These are phyloP conservation scores for Perodicticus potto DNA, from an alignment of 2,797 vertebrate genomes.

Conservation along the genomic window DNA sequence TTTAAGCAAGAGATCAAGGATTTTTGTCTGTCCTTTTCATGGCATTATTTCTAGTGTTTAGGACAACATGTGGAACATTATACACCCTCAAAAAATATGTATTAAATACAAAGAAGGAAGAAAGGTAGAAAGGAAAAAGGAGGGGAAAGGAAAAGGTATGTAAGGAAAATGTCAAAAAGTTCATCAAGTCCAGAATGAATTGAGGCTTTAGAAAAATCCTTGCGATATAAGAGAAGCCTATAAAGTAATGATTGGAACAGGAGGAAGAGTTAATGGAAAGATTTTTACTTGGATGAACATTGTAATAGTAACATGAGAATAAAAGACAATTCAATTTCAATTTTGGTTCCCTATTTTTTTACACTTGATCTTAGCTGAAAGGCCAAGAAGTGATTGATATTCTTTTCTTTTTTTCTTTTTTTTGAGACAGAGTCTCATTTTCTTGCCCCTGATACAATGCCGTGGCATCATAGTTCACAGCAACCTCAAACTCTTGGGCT, in stretches of 20 bases:
- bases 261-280: conserved; percentile 5
- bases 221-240: not conserved
- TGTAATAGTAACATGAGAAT: conserved; percentile 46
- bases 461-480: too few species aligned
- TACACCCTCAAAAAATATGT: not conserved
- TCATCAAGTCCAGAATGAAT: not conserved
- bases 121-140: not conserved
- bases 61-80: not conserved
- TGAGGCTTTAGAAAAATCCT: conserved; percentile 2
- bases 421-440: too few species aligned
- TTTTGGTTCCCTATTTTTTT: not conserved
- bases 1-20: conserved; percentile 2
- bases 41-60: not conserved
- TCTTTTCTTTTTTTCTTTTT: too few species aligned
- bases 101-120: conserved; percentile 9
- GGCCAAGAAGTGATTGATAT: too few species aligned
- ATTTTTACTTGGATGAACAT: conserved; percentile 35
- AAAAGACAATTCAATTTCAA: conserved; percentile 16
- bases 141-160: not conserved
- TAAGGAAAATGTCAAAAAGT: not conserved
- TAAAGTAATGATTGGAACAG: not conserved
- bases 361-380: too few species aligned
- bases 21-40: not conserved
- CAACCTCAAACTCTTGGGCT: too few species aligned
- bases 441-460: too few species aligned